Conservation (phyloP, 1,140 invertebrate species). For the Microplitis demolitor region DNA sequence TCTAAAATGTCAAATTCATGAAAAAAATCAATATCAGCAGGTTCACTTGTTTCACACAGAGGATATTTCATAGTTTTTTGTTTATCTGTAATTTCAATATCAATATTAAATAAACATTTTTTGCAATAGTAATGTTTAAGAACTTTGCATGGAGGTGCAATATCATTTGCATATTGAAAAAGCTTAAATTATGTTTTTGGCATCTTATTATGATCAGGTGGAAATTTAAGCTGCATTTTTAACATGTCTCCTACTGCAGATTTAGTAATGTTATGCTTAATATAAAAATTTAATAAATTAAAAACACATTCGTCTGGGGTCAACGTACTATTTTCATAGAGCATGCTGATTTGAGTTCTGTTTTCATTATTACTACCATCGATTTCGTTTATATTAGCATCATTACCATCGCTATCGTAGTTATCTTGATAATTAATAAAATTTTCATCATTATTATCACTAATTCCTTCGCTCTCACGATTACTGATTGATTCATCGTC, state of each 20-base stretch:
- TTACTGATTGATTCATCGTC: neutral
- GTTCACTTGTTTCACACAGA: conserved; percentile 1
- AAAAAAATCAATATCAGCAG: conserved; percentile 10
- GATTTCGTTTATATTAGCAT: neutral
- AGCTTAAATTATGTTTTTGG: conserved; percentile 23
- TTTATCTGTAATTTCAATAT: neutral
- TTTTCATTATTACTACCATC: no score
- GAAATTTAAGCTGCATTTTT: neutral
- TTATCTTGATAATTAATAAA: neutral
- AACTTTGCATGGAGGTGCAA: conserved; percentile 14
- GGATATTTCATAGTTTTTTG: neutral
- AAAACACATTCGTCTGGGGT: conserved; percentile 6
- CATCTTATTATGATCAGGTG: neutral
- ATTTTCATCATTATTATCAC: neutral
- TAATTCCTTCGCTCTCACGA: neutral
- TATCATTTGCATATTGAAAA: conserved; percentile 16
- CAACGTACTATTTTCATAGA: conserved; percentile 6
- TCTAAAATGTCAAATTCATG: conserved; percentile 23
- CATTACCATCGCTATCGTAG: neutral
- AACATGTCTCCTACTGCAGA: conserved; percentile 12
- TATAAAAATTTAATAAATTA: conserved; percentile 11
- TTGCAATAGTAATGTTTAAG: conserved; percentile 32
- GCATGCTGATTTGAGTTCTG: neutral
- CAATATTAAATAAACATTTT: conserved; percentile 21
- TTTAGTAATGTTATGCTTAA: conserved; percentile 18